phyloP scores from a whole-genome alignment of 2,888 invertebrate genomes.

The Griposia aprilina region DNA sequence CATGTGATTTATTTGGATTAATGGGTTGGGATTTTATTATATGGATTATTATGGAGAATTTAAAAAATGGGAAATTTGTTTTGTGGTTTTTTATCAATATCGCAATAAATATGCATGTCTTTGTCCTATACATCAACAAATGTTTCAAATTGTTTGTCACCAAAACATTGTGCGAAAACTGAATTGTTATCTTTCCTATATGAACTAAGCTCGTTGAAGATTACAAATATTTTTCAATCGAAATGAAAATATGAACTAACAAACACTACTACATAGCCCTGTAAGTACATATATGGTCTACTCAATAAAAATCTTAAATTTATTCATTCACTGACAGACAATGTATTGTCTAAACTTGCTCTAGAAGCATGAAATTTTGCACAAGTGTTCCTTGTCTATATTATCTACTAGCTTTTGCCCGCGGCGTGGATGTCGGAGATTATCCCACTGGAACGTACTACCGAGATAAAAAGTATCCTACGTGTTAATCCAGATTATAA shows the following conservation, averaged over 20 bases:
- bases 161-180: neutral
- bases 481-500: no score
- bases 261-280: neutral
- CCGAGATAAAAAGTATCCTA: no score
- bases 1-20: constrained; percentile 55
- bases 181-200: neutral
- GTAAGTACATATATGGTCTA: neutral
- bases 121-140: neutral
- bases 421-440: no score
- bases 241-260: constrained; percentile 3
- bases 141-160: neutral
- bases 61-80: neutral
- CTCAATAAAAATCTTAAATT: neutral
- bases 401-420: no score
- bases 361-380: neutral
- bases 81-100: neutral
- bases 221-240: neutral
- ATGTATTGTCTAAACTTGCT: neutral
- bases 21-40: neutral
- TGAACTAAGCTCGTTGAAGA: neutral
- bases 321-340: neutral
- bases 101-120: neutral
- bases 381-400: neutral
- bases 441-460: no score
- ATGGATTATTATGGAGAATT: neutral